Percentiles rank a stretch among this genome's conserved stretches.
These are phyloP conservation scores for Epinotia demarniana DNA, from an alignment of 2,888 invertebrate species.

Conservation along the genomic window DNA sequence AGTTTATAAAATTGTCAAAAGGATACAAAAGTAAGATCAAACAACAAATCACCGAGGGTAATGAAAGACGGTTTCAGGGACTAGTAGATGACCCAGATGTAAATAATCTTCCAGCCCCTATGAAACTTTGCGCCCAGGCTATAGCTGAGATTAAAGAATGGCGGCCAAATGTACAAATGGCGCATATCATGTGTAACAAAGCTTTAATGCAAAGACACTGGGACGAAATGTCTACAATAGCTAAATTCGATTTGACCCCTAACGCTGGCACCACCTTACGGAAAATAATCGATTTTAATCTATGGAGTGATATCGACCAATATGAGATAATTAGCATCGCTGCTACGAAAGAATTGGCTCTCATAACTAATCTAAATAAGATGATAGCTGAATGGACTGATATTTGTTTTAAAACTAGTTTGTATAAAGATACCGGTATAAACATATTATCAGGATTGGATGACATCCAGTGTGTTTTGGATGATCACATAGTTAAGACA, in stretches of 20 bases:
- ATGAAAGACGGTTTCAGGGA: slow-evolving; percentile 85
- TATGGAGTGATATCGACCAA: slow-evolving; percentile 89
- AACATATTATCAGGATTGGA: slow-evolving; percentile 89
- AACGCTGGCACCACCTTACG: slow-evolving; percentile 93
- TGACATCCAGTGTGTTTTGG: slow-evolving; percentile 91
- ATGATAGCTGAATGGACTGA: slow-evolving; percentile 94
- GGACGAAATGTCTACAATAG: slow-evolving; percentile 92
- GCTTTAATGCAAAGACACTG: slow-evolving; percentile 93
- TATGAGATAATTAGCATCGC: slow-evolving; percentile 93
- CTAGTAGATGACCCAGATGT: slow-evolving; percentile 91
- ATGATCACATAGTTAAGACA: slow-evolving; percentile 93
- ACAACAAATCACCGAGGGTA: slow-evolving; percentile 88
- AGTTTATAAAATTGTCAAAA: slow-evolving; percentile 92
- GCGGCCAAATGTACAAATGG: slow-evolving; percentile 92
- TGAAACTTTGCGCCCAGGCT: slow-evolving; percentile 88
- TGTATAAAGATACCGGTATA: slow-evolving; percentile 90
- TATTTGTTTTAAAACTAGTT: slow-evolving; percentile 88
- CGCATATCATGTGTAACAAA: slow-evolving; percentile 94
- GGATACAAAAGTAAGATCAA: slow-evolving; percentile 90
- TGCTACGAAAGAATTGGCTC: slow-evolving; percentile 90
- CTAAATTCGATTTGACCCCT: slow-evolving; percentile 93
- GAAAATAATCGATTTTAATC: slow-evolving; percentile 89
- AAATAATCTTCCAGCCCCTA: slow-evolving; percentile 91
- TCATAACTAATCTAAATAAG: slow-evolving; percentile 89
- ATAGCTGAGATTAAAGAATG: slow-evolving; percentile 87